Base-by-base conservation (phyloP, 2,888 invertebrate genomes). In the Lydus trimaculatus region DNA sequence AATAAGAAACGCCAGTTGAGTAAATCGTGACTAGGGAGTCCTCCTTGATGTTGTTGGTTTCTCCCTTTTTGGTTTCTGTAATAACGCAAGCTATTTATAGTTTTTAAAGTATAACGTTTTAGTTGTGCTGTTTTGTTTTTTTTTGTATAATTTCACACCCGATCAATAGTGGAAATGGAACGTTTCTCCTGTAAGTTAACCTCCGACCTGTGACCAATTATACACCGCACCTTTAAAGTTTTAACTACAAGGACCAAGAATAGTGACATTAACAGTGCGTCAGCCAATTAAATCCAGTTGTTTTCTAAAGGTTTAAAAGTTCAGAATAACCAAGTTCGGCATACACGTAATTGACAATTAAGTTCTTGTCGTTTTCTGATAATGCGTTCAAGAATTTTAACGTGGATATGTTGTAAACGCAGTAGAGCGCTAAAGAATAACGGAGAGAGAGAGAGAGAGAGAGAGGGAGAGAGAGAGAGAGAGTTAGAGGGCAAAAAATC, bases 181-280 rank as follows among this genome's bases (percentile, higher is more conserved):
- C 71, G 74, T 72, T 74, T 74, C 76, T 78, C 76, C 76, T 77
- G 76, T 77, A 75, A 76, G 63, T 73, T 74, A 72, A 77, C 76
- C 78, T 77, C 68, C 74, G 77, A 72, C 66, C 70, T 68, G 71
- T 43, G 67, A 70, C 66, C 66, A 66, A 68, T 72, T 72, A 67
- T 59, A 64, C 64, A 61, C 0, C 67, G 64, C 70, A 68, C 70
- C 61, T 68, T 59, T 58, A 33, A 61, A 36, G 33, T 60, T 64
- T 64, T 67, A 64, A 63, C 64, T 59, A 0, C 13, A 73, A 67
- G 67, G 64, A 62, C 63, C 61, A 72, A 75, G 72, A 75, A 75
- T 75, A 66, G 74, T 71, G 73, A 73, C 75, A 74, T 74, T 75
- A 70, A 75, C 70, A 70, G 68, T 52, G 66, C 36, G 15, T 7